phyloP scores from a whole-genome alignment of 2,113 vertebrate genomes.

The rat (Rattus norvegicus) region DNA sequence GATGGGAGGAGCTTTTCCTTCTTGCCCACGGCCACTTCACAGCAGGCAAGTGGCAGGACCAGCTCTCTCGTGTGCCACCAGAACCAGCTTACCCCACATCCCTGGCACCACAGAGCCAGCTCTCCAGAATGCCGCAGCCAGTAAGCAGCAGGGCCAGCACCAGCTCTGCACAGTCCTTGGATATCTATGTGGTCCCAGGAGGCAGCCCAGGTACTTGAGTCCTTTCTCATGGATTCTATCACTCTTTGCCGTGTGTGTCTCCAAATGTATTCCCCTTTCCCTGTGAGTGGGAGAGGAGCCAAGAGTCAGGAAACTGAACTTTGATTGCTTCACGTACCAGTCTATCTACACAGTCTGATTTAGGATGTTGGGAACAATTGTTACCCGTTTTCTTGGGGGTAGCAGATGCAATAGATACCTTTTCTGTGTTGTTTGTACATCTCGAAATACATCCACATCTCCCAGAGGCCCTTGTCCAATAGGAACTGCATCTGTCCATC shows the following conservation, averaged over 20 bases:
- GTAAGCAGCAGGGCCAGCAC: too few relatives aligned
- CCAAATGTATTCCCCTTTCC: background rate
- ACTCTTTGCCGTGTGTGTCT: background rate
- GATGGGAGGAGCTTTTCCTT: too few relatives aligned
- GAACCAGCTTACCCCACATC: too few relatives aligned
- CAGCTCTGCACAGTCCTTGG: too few relatives aligned
- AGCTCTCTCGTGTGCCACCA: too few relatives aligned
- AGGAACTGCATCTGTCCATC: background rate
- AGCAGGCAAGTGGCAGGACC: too few relatives aligned
- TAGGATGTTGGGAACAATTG: background rate
- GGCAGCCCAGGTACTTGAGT: background rate
- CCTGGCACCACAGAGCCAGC: too few relatives aligned
- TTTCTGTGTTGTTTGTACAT: background rate
- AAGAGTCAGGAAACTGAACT: background rate
- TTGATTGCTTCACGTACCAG: background rate
- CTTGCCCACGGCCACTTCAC: too few relatives aligned
- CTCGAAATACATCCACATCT: background rate
- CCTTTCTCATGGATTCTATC: background rate
- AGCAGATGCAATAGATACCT: background rate
- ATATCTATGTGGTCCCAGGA: too few relatives aligned
- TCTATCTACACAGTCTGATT: background rate
- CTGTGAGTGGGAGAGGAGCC: background rate
- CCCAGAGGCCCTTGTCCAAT: background rate
- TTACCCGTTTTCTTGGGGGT: background rate
- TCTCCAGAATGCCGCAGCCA: too few relatives aligned